Evolutionary conservation across 2,113 vertebrate genomes (phyloP).

Genomic region (Synchiropus splendidus): DNA sequence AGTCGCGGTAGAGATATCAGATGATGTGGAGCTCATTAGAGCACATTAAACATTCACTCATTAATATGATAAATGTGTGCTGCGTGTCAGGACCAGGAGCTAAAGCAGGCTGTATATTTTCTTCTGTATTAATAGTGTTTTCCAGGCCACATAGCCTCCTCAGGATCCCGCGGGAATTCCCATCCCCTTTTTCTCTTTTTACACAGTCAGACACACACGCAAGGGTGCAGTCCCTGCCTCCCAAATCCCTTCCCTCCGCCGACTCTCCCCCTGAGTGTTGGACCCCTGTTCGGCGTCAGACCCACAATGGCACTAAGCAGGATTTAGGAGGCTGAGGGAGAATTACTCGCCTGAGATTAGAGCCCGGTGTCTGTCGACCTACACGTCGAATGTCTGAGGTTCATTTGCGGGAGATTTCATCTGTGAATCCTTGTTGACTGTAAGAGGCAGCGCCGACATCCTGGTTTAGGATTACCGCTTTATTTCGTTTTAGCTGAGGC

Average conservation of each 20-base stretch:
- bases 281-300: conserved; percentile 48
- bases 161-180: conserved; percentile 40
- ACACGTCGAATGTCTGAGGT: conserved; percentile 29
- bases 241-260: conserved; percentile 32
- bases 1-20: conserved; percentile 17
- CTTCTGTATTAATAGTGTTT: conserved; percentile 45
- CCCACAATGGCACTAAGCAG: conserved; percentile 62
- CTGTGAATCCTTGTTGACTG: not conserved
- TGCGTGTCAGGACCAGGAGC: too few species aligned
- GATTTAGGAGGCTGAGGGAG: conserved; percentile 58
- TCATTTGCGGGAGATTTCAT: conserved; percentile 37
- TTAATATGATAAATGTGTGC: conserved; percentile 49
- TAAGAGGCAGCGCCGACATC: conserved; percentile 4
- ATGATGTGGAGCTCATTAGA: conserved; percentile 26
- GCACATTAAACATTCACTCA: conserved; percentile 47
- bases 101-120: conserved; percentile 26
- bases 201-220: conserved; percentile 6
- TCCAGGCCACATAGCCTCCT: conserved; percentile 35
- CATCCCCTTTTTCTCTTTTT: conserved; percentile 5
- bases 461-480: conserved; percentile 4
- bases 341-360: conserved; percentile 62
- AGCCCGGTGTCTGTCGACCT: conserved; percentile 39
- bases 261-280: conserved; percentile 20
- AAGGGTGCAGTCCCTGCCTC: conserved; percentile 10
- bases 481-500: not conserved